These are phyloP conservation scores for Leptarthrus brevirostris DNA, from an alignment of 2,888 invertebrate species.

Conservation along the genomic window DNA sequence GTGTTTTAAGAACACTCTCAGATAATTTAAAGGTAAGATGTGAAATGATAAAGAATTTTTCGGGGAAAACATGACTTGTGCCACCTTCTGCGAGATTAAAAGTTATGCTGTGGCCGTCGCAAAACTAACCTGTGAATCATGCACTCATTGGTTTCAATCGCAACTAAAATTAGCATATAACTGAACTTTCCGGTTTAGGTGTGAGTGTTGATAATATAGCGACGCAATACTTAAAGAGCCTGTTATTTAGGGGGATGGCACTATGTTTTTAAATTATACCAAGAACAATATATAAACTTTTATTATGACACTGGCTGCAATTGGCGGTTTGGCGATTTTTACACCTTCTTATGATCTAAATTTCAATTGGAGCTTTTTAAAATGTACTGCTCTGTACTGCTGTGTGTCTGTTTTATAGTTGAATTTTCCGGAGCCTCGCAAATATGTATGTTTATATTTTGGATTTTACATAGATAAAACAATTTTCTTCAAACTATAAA, in stretches of 20 bases:
- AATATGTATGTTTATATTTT: too few species aligned
- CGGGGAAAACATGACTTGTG: neutral
- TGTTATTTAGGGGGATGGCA: neutral
- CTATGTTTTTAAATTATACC: neutral
- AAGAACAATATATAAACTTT: too few species aligned
- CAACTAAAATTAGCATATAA: slow-evolving; percentile 10
- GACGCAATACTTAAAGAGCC: neutral
- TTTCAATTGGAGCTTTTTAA: too few species aligned
- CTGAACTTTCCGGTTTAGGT: slow-evolving; percentile 38
- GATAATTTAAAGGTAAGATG: slow-evolving; percentile 56
- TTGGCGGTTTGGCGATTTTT: too few species aligned
- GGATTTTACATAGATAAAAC: too few species aligned
- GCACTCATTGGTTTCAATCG: neutral
- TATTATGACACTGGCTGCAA: too few species aligned
- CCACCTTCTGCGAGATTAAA: neutral
- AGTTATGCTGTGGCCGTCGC: neutral
- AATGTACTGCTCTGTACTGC: too few species aligned
- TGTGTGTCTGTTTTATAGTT: too few species aligned
- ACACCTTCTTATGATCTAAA: too few species aligned
- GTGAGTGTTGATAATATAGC: neutral
- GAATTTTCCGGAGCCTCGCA: too few species aligned
- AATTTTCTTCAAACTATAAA: too few species aligned
- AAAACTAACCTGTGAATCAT: neutral
- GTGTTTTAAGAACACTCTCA: slow-evolving; percentile 67
- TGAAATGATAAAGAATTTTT: neutral